Percentiles rank a stretch among this genome's conserved stretches.
phyloP scores from a whole-genome alignment of 2,888 invertebrate species.

The Philereme vetulata region DNA sequence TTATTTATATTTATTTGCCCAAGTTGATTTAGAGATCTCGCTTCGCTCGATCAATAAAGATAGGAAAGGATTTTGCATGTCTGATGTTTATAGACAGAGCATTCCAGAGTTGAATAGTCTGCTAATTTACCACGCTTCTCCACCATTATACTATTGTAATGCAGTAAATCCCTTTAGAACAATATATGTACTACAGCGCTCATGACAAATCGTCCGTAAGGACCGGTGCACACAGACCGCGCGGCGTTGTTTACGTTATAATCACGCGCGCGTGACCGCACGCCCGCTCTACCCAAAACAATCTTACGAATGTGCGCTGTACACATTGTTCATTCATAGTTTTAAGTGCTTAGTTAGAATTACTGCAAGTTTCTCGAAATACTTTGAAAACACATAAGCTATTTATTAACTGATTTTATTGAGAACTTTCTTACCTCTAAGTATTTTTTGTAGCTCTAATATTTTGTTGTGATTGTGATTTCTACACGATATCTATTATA shows the following conservation, averaged over 20 bases:
- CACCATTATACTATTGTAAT: neutral
- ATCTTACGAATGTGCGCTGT: conserved; percentile 40
- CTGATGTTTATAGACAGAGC: too few species aligned
- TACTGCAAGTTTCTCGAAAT: conserved; percentile 9
- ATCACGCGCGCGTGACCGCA: conserved; percentile 76
- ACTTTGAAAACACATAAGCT: neutral
- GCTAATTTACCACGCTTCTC: neutral
- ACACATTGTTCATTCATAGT: conserved; percentile 40
- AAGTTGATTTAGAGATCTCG: too few species aligned
- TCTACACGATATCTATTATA: too few species aligned
- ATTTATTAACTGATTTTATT: too few species aligned
- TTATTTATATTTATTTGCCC: too few species aligned
- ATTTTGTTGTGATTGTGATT: too few species aligned
- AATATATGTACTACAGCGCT: conserved; percentile 15
- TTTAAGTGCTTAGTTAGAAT: conserved; percentile 27
- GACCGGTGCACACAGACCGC: conserved; percentile 46
- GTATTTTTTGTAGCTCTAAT: too few species aligned
- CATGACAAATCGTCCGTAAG: conserved; percentile 60
- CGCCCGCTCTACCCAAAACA: conserved; percentile 70
- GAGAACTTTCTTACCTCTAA: too few species aligned
- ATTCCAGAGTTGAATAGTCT: too few species aligned
- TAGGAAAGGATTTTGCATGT: too few species aligned
- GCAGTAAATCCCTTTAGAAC: conserved; percentile 13
- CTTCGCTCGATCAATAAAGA: too few species aligned
- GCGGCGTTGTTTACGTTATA: conserved; percentile 66